Base-by-base conservation (phyloP, 2,888 invertebrate genomes). In the Cryptocephalus primarius region DNA sequence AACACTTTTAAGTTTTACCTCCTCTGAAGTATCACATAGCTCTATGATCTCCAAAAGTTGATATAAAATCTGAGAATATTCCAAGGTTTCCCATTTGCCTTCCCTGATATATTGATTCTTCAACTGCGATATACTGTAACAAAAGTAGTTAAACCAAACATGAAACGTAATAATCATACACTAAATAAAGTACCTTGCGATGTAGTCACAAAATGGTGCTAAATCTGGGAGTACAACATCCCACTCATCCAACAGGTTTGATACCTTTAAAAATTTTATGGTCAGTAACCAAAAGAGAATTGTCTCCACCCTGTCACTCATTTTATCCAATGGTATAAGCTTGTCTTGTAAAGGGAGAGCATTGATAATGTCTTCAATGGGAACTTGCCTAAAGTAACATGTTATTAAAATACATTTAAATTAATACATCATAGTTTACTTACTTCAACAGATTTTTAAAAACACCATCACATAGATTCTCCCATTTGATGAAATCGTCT, bases 401-500 rank as follows among this genome's bases (percentile, higher is more conserved):
- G 6, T 22, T 2, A 22, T 22, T 22, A 22, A 22, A 22, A 22
- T 2, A 22, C 3, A 4, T 22, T 22, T 6, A 22, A 22, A 22
- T 22, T 6, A 22, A 6, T 9, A 11, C n/a, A 42, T 41, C 44
- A n/a, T 42, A 45, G 11, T 13, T 32, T 31, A 44, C 51, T 60
- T 67, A 76, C 73, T 73, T 73, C 48, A 82, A 78, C 47, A 82
- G 67, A 8, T 71, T 71, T 1, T 69, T 59, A 10, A 83, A 62
- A 33, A 77, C 73, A 53, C 72, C 65, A 48, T 73, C 70, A 10
- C 75, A 72, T 14, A 75, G 73, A 42, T 78, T 73, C 0, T 74
- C 67, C 41, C 77, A 77, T 45, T 76, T 76, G 51, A 79, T 74
- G 11, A 80, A 75, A 62, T 83, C 83, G 6, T 75, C 73, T 22